Evolutionary conservation across 1,140 invertebrate genomes (phyloP).

Genomic region (Drosophila ficusphila): DNA sequence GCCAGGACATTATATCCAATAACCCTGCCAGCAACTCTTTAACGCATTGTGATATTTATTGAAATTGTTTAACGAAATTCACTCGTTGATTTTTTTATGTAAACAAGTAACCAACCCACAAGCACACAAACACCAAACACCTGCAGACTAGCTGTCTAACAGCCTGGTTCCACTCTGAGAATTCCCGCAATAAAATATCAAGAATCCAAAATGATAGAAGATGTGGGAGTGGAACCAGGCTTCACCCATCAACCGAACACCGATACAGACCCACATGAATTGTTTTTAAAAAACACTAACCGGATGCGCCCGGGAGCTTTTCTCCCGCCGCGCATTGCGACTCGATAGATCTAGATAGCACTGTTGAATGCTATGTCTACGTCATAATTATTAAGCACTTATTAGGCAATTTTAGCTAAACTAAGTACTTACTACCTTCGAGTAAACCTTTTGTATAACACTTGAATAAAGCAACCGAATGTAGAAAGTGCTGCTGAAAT

Average conservation of each 20-base stretch:
- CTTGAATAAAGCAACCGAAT: constrained; percentile 55
- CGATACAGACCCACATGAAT: constrained; percentile 70
- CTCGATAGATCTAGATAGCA: constrained; percentile 44
- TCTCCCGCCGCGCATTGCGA: constrained; percentile 51
- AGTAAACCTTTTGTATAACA: constrained; percentile 40
- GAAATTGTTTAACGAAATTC: constrained; percentile 67
- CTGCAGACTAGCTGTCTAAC: not conserved
- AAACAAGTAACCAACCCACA: constrained; percentile 28
- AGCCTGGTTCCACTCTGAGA: not conserved
- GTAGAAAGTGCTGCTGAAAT: constrained; percentile 17
- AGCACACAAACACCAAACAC: constrained; percentile 23
- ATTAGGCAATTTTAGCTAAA: constrained; percentile 60
- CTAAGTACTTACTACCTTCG: constrained; percentile 53
- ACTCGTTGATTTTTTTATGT: constrained; percentile 44
- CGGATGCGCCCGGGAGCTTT: constrained; percentile 33
- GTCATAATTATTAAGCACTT: constrained; percentile 71
- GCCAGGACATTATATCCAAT: constrained; percentile 19
- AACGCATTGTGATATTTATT: constrained; percentile 81
- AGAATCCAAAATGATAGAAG: not conserved
- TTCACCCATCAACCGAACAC: constrained; percentile 26
- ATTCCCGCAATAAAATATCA: not conserved
- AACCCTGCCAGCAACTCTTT: constrained; percentile 57
- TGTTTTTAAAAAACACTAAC: constrained; percentile 62
- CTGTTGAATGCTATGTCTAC: constrained; percentile 52
- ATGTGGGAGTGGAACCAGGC: not conserved